Evolutionary conservation across 2,113 vertebrate species (phyloP), one percentile per base, ranked within the genome.

Genomic region (Rutilus rutilus): DNA sequence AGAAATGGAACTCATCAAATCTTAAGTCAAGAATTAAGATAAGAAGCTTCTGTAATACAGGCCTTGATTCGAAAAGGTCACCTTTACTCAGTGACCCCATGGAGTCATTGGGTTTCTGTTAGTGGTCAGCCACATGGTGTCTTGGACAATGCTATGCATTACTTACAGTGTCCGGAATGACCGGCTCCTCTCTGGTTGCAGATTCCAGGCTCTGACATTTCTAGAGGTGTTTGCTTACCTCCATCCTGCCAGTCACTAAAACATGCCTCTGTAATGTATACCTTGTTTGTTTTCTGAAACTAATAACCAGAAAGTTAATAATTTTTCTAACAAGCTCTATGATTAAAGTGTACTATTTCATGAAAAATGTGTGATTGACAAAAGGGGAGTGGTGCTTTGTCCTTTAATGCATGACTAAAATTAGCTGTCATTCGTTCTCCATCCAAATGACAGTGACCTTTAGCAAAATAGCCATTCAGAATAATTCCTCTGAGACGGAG

Each of bases 371-470:
- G 65, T 84, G 77, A 76, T 45, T 79, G 76, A 59, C 17, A 75
- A 71, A 17, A 39, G 71, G 50, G 75, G 77, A 57, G 76, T 5
- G 30, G 52, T 45, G 60, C 42, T 60, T 50, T 83, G 84, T 87
- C 60, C 71, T 67, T 87, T 89, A 89, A 85, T 87, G 59, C 80
- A 45, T 10, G 39, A 65, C 65, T 89, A 89, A 85, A 89, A 89
- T 89, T 85, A 89, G 79, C 78, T 87, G 86, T 84, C 87, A 69
- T 90, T 89, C 88, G 62, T 75, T 83, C 73, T 87, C 82, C 84
- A 82, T 85, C 86, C 76, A 87, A 86, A 84, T 83, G 90, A 91
- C 78, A 78, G 82, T 87, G 89, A 90, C 89, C 90, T 91, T 91
- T 91, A 83, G 74, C 81, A 86, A 82, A 74, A 89, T 75, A 86